Percentiles rank a stretch among this genome's conserved stretches.
Conservation (phyloP, 2,113 vertebrate genomes). For the Jaculus jaculus region DNA sequence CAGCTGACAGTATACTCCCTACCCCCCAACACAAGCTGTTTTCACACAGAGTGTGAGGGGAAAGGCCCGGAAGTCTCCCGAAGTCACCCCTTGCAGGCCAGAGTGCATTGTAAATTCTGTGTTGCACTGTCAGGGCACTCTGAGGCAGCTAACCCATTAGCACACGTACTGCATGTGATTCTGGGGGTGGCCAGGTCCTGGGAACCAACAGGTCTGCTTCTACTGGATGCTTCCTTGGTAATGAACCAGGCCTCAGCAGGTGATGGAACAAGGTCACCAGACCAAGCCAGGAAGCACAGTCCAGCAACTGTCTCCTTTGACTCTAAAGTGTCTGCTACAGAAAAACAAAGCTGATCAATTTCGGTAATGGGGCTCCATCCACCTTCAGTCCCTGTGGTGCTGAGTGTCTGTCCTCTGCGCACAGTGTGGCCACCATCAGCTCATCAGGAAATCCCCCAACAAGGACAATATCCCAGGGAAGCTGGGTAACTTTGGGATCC, state of each 20-base stretch:
- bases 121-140: background rate
- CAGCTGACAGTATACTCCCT: no score
- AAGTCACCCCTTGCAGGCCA: background rate
- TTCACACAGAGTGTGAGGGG: no score
- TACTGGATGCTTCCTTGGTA: background rate
- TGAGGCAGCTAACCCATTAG: background rate
- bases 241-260: no score
- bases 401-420: accelerated
- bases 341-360: background rate
- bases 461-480: accelerated
- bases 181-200: accelerated
- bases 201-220: background rate
- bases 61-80: background rate
- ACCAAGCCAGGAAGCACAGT: accelerated
- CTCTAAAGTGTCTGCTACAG: background rate
- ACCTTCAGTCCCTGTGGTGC: accelerated
- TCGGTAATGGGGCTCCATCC: accelerated
- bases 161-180: no score
- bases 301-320: background rate
- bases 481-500: accelerated
- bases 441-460: accelerated
- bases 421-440: accelerated
- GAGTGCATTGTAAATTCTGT: accelerated
- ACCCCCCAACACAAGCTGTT: background rate
- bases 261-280: accelerated